phyloP scores from a whole-genome alignment of 2,113 vertebrate species.

The Amblyopsis rosae region DNA sequence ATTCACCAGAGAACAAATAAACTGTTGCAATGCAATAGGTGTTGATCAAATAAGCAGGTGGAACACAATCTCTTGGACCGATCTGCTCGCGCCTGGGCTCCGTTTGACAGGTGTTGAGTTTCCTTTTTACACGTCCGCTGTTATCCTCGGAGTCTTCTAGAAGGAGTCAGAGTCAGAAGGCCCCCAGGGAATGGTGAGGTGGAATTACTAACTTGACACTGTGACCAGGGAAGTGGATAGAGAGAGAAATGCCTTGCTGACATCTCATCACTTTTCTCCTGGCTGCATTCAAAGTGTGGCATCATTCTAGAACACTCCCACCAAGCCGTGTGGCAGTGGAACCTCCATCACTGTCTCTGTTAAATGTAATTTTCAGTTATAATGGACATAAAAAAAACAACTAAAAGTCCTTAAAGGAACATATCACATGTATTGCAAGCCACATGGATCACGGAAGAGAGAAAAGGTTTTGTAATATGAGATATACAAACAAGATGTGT shows the following conservation, averaged over 20 bases:
- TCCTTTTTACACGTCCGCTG: constrained; percentile 21
- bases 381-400: too few species aligned
- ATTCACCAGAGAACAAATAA: constrained; percentile 24
- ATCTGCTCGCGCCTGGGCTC: constrained; percentile 10
- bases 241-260: neutral
- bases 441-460: too few species aligned
- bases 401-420: too few species aligned
- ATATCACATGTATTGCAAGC: too few species aligned
- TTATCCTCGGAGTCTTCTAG: neutral
- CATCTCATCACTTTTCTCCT: neutral
- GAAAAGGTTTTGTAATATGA: too few species aligned
- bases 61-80: constrained; percentile 24
- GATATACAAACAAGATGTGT: too few species aligned
- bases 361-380: too few species aligned
- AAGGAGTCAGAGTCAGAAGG: neutral
- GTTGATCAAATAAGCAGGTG: constrained; percentile 32
- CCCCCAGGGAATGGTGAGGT: neutral
- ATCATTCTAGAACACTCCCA: neutral
- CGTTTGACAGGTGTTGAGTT: constrained; percentile 24
- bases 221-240: neutral
- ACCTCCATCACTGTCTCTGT: neutral
- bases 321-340: neutral
- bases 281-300: neutral
- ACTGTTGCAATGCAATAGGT: constrained; percentile 26
- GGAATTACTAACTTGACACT: constrained; percentile 9